Evolutionary conservation across 2,113 vertebrate species (phyloP).

Genomic region (Carassius carassius): DNA sequence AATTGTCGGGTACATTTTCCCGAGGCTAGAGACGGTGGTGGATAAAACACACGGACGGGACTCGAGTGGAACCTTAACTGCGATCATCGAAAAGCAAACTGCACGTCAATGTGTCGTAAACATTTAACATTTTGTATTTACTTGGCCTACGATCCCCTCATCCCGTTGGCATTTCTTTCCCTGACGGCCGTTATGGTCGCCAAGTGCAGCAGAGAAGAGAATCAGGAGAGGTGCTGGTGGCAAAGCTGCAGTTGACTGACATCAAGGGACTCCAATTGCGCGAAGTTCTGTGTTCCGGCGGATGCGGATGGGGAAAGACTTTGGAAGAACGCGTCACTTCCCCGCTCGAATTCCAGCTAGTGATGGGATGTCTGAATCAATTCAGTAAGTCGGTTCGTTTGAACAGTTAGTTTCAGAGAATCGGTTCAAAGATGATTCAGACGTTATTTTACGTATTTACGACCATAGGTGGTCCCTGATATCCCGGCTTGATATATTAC

Average conservation of each 20-base stretch:
- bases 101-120: background rate
- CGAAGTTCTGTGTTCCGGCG: conserved; percentile 3
- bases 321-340: conserved; percentile 16
- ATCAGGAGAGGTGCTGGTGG: conserved; percentile 28
- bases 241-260: conserved; percentile 37
- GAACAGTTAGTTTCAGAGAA: background rate
- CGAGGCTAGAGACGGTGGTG: conserved; percentile 29
- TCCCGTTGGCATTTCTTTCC: conserved; percentile 52
- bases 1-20: conserved; percentile 54
- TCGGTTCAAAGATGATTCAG: background rate
- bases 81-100: background rate
- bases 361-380: background rate
- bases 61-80: background rate
- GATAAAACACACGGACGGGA: conserved; percentile 38
- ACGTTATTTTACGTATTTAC: background rate
- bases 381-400: background rate
- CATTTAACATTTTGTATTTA: conserved; percentile 38
- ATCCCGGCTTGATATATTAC: too few species aligned
- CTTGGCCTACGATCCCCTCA: conserved; percentile 41
- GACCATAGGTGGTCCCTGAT: background rate
- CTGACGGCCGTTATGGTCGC: conserved; percentile 57
- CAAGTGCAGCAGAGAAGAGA: conserved; percentile 47
- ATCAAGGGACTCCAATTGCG: conserved; percentile 46
- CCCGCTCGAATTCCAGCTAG: background rate
- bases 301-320: conserved; percentile 48